Evolutionary conservation across 2,888 invertebrate genomes (phyloP).

Genomic region (Brassicogethes aeneus): DNA sequence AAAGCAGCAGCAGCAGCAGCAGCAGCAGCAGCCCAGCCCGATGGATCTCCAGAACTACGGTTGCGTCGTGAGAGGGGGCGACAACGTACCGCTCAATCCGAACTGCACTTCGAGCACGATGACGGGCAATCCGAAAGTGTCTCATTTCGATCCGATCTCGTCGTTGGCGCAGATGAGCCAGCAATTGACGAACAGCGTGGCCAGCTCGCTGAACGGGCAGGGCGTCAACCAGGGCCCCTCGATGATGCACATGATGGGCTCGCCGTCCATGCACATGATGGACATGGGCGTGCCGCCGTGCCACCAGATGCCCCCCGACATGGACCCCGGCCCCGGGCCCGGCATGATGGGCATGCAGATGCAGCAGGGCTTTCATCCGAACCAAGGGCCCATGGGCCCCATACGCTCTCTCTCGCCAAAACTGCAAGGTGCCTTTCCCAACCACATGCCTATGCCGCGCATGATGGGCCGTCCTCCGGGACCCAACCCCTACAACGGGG

Average conservation of each 20-base stretch:
- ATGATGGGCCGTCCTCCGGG: conserved; percentile 60
- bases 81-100: conserved; percentile 59
- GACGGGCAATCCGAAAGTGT: conserved; percentile 51
- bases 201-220: conserved; percentile 51
- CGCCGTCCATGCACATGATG: conserved; percentile 44
- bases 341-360: conserved; percentile 37
- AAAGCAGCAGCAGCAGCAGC: conserved; percentile 33
- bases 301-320: conserved; percentile 35
- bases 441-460: conserved; percentile 42
- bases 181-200: conserved; percentile 71
- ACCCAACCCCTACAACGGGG: conserved; percentile 59
- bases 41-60: conserved; percentile 38
- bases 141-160: conserved; percentile 86
- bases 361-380: conserved; percentile 39
- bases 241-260: conserved; percentile 47
- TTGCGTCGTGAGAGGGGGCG: conserved; percentile 42
- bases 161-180: conserved; percentile 93
- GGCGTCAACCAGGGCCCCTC: conserved; percentile 32
- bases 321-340: conserved; percentile 30
- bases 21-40: conserved; percentile 35
- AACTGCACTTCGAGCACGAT: conserved; percentile 50
- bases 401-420: conserved; percentile 56
- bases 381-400: conserved; percentile 32
- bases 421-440: conserved; percentile 49
- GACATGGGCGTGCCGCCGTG: conserved; percentile 39